Base-by-base conservation (phyloP, 2,888 invertebrate species). In the Drosophila parthenogenetica region DNA sequence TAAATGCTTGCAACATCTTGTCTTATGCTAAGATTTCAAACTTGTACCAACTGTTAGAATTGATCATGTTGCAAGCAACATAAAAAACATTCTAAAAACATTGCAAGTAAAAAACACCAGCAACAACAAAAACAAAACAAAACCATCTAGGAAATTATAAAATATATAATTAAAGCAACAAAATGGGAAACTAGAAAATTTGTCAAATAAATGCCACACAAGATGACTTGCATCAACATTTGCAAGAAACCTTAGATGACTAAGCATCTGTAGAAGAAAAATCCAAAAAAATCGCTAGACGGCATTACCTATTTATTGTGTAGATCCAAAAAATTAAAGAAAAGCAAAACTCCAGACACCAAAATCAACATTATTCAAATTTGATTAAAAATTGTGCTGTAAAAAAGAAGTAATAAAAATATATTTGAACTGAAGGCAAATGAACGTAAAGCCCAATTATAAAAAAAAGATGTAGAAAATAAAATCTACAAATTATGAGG, bases 101-200 rank as follows among this genome's bases (percentile, higher is more conserved):
- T 62, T 37, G 63, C 62, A 65, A 50, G 49, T 35, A 55, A 67
- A 69, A 82, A 65, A 76, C 58, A 37, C 16, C 49, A 51, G 48
- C 51, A 61, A 35, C 25, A 60, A 57, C 68, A 83, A 68, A 87
- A 29, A 29, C 29, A 29, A 29, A 29, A 29, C 7, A 29, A 29
- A 29, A 29, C 2, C 29, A 29, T 35, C 89, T 87, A 86, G 89
- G 80, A 86, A 89, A 86, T 89, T 86, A 89, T 86, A 76, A 79
- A 73, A 76, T 87, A 78, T 53, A 82, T 57, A 74, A 77, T 69
- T 62, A 72, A 84, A 71, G 68, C 50, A 63, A 75, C 61, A 75
- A 63, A 61, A 42, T 53, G 65, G 77, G 79, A 87, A 85, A 81
- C 87, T 81, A 84, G 79, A 74, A 73, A 83, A 83, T 69, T 84